Base-by-base conservation (phyloP, 2,113 vertebrate genomes). In the Elephas maximus region DNA sequence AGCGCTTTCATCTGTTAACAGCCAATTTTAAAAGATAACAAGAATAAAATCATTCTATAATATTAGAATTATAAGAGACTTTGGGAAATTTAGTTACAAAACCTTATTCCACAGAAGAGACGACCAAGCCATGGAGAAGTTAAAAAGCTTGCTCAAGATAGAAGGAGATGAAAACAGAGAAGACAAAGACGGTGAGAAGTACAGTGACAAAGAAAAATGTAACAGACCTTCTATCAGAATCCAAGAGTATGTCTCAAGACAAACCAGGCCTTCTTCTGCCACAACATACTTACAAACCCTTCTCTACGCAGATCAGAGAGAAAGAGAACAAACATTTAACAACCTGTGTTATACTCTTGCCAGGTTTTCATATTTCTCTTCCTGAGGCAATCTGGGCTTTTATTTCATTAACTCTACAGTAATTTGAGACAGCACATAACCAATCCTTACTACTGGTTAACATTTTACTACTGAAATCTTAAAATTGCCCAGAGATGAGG, bases 11-110 rank as follows among this genome's bases (percentile, higher is more conserved):
- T 41, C 28, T 88, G 48, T 94, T 90, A 92, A 90, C 90, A 53
- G 48, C 30, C 69, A 28, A 85, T 78, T 86, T 51, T 53, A 44
- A 28, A 88, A 90, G 53, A 62, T 14, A 87, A 76, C 6, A 63
- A 30, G 93, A 82, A 41, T 33, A 92, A 77, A 60, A 65, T 62
- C 76, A 57, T 63, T 82, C 77, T 76, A 41, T 41, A 80, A 51
- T 18, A 77, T 8, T 65, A 71, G 44, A 85, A 20, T n/a, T 88
- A 5, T 28, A 41, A 83, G 9, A 83, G 48, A 84, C 30, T 65
- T 80, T 37, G 48, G 44, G n/a, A 95, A 95, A 83, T 89, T 65
- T 53, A 65, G 28, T 90, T 80, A 62, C 1, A 93, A 90, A 95
- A 85, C 21, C 3, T 85, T 81, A 85, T 67, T 94, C 82, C 69